These are phyloP conservation scores for Rhinophrynus dorsalis DNA, from an alignment of 2,797 vertebrate species.

Conservation along the genomic window DNA sequence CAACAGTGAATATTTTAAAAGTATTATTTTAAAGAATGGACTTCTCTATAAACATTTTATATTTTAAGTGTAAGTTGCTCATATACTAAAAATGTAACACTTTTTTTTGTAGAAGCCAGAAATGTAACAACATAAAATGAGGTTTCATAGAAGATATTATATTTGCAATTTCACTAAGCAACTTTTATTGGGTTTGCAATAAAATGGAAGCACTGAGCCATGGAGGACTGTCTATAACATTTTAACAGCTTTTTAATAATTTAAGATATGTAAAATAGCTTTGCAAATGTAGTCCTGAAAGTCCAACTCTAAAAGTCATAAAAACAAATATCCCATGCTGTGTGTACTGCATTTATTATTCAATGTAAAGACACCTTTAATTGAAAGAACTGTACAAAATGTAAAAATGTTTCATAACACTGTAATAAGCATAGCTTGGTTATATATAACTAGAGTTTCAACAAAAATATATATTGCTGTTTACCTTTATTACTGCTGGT, in stretches of 20 bases:
- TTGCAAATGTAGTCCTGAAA: slow-evolving; percentile 9
- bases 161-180: slow-evolving; percentile 28
- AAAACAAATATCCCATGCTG: not conserved
- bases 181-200: slow-evolving; percentile 33
- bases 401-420: too few species aligned
- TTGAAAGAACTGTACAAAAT: not conserved
- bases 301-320: not conserved
- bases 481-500: too few species aligned
- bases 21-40: slow-evolving; percentile 16
- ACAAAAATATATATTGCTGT: too few species aligned
- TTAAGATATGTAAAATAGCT: slow-evolving; percentile 25
- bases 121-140: slow-evolving; percentile 4
- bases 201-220: slow-evolving; percentile 31
- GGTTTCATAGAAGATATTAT: slow-evolving; percentile 9
- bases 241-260: slow-evolving; percentile 33
- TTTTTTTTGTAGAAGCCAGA: not conserved
- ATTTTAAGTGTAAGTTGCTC: slow-evolving; percentile 6
- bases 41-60: slow-evolving; percentile 15
- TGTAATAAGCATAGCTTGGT: too few species aligned
- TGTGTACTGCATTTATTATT: not conserved
- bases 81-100: slow-evolving; percentile 14
- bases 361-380: not conserved
- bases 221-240: slow-evolving; percentile 8
- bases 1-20: slow-evolving; percentile 23
- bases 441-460: too few species aligned